Base-by-base conservation (phyloP, 1,140 invertebrate genomes). In the Temnothorax longispinosus region DNA sequence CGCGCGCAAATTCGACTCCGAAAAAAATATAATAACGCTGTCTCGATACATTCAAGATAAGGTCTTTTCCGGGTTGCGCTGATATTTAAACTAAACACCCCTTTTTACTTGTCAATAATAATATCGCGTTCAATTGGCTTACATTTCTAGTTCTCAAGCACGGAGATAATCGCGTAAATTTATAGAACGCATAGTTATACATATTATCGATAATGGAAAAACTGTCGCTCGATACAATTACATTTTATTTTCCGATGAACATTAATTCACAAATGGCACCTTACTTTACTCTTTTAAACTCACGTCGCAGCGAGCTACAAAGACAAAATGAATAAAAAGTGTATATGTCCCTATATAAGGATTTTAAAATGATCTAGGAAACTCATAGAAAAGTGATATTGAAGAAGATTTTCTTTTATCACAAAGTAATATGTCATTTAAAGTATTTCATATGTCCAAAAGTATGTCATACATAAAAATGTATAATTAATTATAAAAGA, bases 151-250 rank as follows among this genome's bases (percentile, higher is more conserved):
- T 13, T 35, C 11, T 84, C 21, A 60, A 18, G 35, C 21, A 18
- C 13, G 41, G 3, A n/a, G 38, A 58, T 38, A 47, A 15, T 56
- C 32, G 10, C 38, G 52, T 58, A 54, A 69, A 71, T 84, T 74
- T 58, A 32, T 8, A 27, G 62, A 54, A 27, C 18, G 13, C 11
- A 54, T 50, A 47, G 21, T 4, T n/a, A 15, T n/a, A 54, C 7
- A 35, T 54, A 44, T 27, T 27, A 81, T 71, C 54, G 32, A 60
- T 84, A 75, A 84, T 75, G 38, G 67, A 74, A 3, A 58, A 47
- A 81, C 52, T 58, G 41, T 58, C 52, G 50, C 38, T 8, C n/a
- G 21, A 5, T 44, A 41, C n/a, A 11, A 72, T n/a, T n/a, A n/a
- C n/a, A n/a, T 72, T 72, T 56, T 47, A 32, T 72, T 82, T 58